Conservation (phyloP, 2,797 vertebrate species). For the Sebastes iracundus region DNA sequence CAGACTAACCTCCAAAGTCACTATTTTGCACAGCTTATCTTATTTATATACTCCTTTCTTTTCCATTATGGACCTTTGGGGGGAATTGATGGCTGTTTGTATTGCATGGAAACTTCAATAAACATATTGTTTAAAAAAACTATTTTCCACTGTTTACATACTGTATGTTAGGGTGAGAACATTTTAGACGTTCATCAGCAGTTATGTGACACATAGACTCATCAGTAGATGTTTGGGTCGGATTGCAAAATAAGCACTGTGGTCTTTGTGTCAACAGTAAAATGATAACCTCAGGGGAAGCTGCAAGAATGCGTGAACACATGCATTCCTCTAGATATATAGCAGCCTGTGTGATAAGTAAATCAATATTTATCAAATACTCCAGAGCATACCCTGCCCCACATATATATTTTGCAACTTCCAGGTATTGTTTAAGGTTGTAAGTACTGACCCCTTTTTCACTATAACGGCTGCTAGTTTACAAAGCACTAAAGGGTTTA, state of each 20-base stretch:
- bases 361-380: constrained; percentile 35
- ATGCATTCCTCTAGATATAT: constrained; percentile 31
- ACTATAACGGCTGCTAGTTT: no score
- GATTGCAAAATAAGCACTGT: constrained; percentile 44
- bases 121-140: no score
- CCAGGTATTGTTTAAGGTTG: constrained; percentile 30
- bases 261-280: constrained; percentile 51
- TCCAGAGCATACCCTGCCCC: background rate
- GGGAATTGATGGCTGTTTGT: no score
- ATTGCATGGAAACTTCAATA: background rate
- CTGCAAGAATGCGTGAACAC: constrained; percentile 39
- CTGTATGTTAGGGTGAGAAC: background rate
- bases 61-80: no score
- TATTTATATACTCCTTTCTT: no score
- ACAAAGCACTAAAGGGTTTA: no score
- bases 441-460: constrained; percentile 13
- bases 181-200: background rate
- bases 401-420: background rate
- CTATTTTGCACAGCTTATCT: no score
- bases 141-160: no score
- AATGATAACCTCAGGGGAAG: constrained; percentile 49
- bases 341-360: constrained; percentile 26
- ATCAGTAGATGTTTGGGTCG: background rate
- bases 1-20: background rate
- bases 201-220: background rate